These are phyloP conservation scores for Ormyrus rosae DNA, from an alignment of 2,888 invertebrate genomes.

Conservation along the genomic window DNA sequence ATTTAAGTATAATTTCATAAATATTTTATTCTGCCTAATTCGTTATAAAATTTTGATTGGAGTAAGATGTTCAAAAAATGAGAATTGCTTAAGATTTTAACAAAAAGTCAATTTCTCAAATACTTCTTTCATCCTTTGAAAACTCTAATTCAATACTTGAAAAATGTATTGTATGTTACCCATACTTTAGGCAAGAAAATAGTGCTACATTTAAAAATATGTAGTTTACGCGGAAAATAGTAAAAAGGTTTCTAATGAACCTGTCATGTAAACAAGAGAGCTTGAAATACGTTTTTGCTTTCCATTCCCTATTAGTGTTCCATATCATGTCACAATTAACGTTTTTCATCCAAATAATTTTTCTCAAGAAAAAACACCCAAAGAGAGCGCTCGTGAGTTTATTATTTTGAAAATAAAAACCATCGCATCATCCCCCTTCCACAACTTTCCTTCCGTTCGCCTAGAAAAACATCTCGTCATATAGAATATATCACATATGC, in stretches of 20 bases:
- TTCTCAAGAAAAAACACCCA: conserved; percentile 38
- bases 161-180: too few relatives aligned
- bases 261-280: conserved; percentile 34
- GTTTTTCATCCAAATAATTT: conserved; percentile 36
- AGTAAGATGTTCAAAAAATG: too few relatives aligned
- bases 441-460: conserved; percentile 53
- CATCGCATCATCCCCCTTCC: conserved; percentile 33
- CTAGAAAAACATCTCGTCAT: conserved; percentile 71
- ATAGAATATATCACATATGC: conserved; percentile 76
- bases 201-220: too few relatives aligned
- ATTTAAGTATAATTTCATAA: too few relatives aligned
- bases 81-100: too few relatives aligned
- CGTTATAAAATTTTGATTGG: neutral
- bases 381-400: conserved; percentile 48
- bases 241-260: too few relatives aligned
- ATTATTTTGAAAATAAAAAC: conserved; percentile 24
- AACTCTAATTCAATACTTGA: neutral
- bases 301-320: conserved; percentile 28
- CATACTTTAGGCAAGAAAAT: too few relatives aligned
- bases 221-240: too few relatives aligned
- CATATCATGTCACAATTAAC: conserved; percentile 21
- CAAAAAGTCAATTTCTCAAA: too few relatives aligned
- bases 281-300: conserved; percentile 41
- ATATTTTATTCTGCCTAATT: neutral
- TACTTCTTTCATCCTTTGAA: neutral